A percentile compares a stretch with the other conserved stretches of the same genome.
phyloP scores from a whole-genome alignment of 2,888 invertebrate genomes.

The Pelosia muscerda region DNA sequence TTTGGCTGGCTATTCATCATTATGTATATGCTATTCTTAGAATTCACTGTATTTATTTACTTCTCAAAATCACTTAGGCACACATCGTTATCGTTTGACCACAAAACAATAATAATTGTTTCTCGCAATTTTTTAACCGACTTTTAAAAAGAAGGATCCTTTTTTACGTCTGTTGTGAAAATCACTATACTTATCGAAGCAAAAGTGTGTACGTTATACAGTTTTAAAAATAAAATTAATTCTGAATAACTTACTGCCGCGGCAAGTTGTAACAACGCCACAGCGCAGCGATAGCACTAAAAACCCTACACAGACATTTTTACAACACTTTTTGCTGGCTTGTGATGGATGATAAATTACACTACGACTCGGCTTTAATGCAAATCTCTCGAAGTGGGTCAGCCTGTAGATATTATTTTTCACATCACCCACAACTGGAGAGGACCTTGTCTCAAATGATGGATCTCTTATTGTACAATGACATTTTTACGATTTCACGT shows the following conservation, averaged over 20 bases:
- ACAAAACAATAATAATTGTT: too few relatives aligned
- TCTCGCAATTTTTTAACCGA: too few relatives aligned
- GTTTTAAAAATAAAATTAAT: too few relatives aligned
- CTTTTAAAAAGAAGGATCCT: too few relatives aligned
- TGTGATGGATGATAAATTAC: conserved; percentile 82
- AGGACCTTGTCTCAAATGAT: conserved; percentile 77
- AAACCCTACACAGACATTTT: conserved; percentile 55
- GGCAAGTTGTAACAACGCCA: conserved; percentile 13
- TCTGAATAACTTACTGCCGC: conserved; percentile 19
- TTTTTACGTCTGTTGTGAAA: too few relatives aligned
- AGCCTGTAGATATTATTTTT: conserved; percentile 78
- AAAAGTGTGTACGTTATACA: background rate
- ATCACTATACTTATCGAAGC: conserved; percentile 7
- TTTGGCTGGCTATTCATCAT: too few relatives aligned
- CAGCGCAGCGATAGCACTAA: conserved; percentile 30
- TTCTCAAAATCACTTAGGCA: too few relatives aligned
- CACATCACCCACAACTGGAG: conserved; percentile 73
- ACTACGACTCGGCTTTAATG: conserved; percentile 74
- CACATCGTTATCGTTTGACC: too few relatives aligned
- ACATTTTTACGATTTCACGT: conserved; percentile 76
- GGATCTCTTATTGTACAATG: conserved; percentile 79
- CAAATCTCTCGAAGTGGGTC: conserved; percentile 84
- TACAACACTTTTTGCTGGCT: conserved; percentile 70
- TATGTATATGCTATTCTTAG: too few relatives aligned
- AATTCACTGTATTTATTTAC: too few relatives aligned